Percentiles rank a stretch among this genome's conserved stretches.
These are phyloP conservation scores for Erannis defoliaria DNA, from an alignment of 2,888 invertebrate species.

Conservation along the genomic window DNA sequence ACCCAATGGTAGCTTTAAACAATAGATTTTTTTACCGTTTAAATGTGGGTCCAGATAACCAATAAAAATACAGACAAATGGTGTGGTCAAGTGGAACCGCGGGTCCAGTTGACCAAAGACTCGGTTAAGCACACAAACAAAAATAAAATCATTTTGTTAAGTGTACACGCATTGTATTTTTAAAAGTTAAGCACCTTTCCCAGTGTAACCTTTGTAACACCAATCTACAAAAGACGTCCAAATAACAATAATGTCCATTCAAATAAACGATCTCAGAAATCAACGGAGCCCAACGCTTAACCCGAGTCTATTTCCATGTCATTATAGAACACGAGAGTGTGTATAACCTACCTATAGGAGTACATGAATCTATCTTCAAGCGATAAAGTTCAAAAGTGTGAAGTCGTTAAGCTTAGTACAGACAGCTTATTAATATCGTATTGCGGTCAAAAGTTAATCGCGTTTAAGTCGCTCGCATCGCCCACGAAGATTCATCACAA, in stretches of 20 bases:
- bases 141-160: not conserved
- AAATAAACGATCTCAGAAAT: constrained; percentile 63
- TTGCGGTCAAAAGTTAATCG: constrained; percentile 86
- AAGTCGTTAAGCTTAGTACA: constrained; percentile 55
- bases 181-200: constrained; percentile 18
- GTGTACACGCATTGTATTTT: constrained; percentile 9
- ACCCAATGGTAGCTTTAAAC: too few species aligned
- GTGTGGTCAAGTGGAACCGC: too few species aligned
- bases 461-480: constrained; percentile 84
- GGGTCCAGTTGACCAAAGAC: too few species aligned
- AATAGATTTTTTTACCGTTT: too few species aligned
- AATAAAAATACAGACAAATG: too few species aligned
- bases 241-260: constrained; percentile 54
- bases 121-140: too few species aligned
- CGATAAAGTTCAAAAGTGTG: constrained; percentile 35
- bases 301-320: constrained; percentile 76
- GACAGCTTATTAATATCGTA: constrained; percentile 81
- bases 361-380: constrained; percentile 34
- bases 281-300: constrained; percentile 59
- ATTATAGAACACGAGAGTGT: constrained; percentile 56
- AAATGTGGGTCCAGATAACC: too few species aligned
- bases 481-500: constrained; percentile 86
- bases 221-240: constrained; percentile 45
- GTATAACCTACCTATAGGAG: constrained; percentile 17
- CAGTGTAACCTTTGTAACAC: constrained; percentile 33